These are phyloP conservation scores for Acromyrmex charruanus DNA, from an alignment of 1,140 invertebrate species.

Conservation along the genomic window DNA sequence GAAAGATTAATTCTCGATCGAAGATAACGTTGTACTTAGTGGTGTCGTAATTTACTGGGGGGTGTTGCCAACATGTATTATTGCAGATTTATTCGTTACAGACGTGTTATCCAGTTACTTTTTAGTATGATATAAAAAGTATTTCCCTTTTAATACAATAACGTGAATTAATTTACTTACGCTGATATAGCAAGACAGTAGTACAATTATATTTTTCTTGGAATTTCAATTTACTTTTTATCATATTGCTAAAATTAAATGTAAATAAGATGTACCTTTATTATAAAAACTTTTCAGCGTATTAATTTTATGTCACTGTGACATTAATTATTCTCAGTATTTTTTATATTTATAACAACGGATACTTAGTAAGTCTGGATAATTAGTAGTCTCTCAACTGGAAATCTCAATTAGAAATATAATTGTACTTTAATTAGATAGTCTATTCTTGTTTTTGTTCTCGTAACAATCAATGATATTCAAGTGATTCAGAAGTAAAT, in stretches of 20 bases:
- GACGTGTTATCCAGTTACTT: neutral
- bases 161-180: neutral
- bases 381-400: neutral
- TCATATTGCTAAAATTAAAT: neutral
- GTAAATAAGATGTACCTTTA: neutral
- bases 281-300: neutral
- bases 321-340: neutral
- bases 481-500: neutral
- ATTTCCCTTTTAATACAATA: neutral
- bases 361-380: neutral
- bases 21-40: constrained; percentile 9
- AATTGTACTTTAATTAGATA: neutral
- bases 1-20: constrained; percentile 36
- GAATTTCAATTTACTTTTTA: neutral
- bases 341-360: neutral
- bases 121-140: neutral
- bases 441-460: neutral
- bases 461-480: neutral
- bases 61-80: neutral
- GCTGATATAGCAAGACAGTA: neutral
- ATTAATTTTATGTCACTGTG: neutral
- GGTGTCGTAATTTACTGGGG: constrained; percentile 22
- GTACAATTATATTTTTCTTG: neutral
- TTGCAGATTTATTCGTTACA: constrained; percentile 6
- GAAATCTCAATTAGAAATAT: neutral